A percentile compares a stretch with the other conserved stretches of the same genome.
Conservation (phyloP, 2,888 invertebrate genomes). For the Byasa hedistus region DNA sequence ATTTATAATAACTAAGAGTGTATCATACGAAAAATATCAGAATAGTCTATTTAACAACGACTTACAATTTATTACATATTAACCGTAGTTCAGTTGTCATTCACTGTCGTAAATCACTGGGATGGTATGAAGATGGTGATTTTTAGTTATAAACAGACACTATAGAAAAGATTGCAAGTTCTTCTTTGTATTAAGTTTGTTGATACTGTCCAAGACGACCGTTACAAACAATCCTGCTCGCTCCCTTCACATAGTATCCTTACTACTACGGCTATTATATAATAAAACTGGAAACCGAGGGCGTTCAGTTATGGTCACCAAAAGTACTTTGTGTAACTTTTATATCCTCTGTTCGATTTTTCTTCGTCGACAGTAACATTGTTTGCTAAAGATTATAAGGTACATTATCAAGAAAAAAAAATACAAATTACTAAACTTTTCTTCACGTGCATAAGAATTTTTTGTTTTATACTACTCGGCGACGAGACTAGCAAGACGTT, state of each 20-base stretch:
- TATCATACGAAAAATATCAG: no score
- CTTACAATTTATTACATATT: no score
- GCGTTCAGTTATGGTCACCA: not conserved
- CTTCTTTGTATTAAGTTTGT: not conserved
- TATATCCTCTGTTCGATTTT: constrained; percentile 2
- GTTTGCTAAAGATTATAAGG: not conserved
- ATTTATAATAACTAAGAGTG: no score
- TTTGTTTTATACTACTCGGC: no score
- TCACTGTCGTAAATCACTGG: no score
- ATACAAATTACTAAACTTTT: not conserved
- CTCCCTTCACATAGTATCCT: not conserved
- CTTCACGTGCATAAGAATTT: not conserved
- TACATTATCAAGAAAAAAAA: not conserved
- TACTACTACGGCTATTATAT: constrained; percentile 8
- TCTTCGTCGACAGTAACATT: not conserved
- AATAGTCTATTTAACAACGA: no score
- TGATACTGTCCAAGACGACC: not conserved
- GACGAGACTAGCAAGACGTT: no score
- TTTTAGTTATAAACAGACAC: not conserved
- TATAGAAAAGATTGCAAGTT: not conserved
- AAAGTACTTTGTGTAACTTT: constrained; percentile 1
- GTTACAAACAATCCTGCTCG: not conserved
- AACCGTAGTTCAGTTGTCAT: no score
- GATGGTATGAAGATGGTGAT: not conserved
- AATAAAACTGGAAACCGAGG: constrained; percentile 17